Evolutionary conservation across 1,140 invertebrate genomes (phyloP), one percentile per base, ranked within the genome.

Genomic region (Muscidifurax raptorellus): DNA sequence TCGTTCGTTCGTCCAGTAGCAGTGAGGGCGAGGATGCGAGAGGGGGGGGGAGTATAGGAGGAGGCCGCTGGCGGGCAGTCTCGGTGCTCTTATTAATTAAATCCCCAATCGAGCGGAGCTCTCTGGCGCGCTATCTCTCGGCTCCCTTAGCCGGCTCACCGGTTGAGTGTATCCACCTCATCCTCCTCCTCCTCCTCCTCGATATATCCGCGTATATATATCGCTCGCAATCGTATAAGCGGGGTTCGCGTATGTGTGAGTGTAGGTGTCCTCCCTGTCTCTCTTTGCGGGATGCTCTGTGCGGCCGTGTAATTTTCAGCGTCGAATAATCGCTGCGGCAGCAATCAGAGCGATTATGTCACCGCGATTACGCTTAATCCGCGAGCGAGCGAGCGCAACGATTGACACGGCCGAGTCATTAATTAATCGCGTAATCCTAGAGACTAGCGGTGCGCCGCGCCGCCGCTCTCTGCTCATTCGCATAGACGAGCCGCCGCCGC

Each of bases 291-390:
- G 15, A 18, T 25, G 52, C 6, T 1, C 1, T 12, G 52, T 15
- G 44, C 47, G 72, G n/a, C 32, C 67, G 82, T 85, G 88, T 89
- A 90, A 91, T 90, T 91, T 87, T 89, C 89, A 87, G 80, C 82
- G 71, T 87, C 82, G 87, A 89, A 88, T 88, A 88, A 90, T 91
- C 90, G 89, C 87, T 77, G 28, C 84, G 82, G 76, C 84, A 82
- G 76, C 87, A 91, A 90, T 91, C 88, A 88, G 76, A 88, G 88
- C 90, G 89, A 91, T 92, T 91, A 90, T 88, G 89, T 91, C 89
- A 87, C 84, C 82, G 87, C 88, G 88, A 91, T 91, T 90, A 90
- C 88, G 82, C 75, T 84, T 88, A 86, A 88, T 87, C 85, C 86
- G 82, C 59, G 80, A 72, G 78, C 81, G 15, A 47, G 72, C 27